Evolutionary conservation across 1,140 invertebrate genomes (phyloP).

Genomic region (Cotesia vestalis): DNA sequence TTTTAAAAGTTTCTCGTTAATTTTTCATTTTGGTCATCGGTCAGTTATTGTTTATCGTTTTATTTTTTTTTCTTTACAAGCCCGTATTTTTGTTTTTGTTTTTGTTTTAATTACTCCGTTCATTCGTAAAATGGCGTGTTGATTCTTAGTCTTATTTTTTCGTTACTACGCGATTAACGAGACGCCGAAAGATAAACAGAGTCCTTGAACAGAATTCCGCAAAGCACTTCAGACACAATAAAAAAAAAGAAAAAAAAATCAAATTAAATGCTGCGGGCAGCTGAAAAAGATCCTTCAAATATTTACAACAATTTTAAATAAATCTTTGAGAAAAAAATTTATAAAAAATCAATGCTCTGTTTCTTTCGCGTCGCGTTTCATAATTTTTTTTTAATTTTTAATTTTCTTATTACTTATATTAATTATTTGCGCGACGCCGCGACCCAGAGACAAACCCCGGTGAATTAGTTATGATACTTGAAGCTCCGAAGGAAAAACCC

Average conservation of each 20-base stretch:
- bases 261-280: conserved; percentile 9
- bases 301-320: not conserved
- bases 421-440: not conserved
- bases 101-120: conserved; percentile 34
- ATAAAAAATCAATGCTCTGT: not conserved
- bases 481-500: too few species aligned
- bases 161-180: conserved; percentile 45
- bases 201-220: not conserved
- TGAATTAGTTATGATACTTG: conserved; percentile 31
- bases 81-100: conserved; percentile 51
- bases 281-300: not conserved
- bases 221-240: not conserved
- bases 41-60: conserved; percentile 29
- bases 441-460: conserved; percentile 42
- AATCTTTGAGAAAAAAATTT: not conserved
- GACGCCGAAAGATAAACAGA: conserved; percentile 28
- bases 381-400: conserved; percentile 22
- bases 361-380: not conserved
- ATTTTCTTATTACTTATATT: conserved; percentile 22
- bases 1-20: conserved; percentile 8
- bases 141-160: conserved; percentile 55
- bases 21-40: not conserved
- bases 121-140: conserved; percentile 56
- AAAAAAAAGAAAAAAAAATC: not conserved
- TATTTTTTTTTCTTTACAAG: conserved; percentile 43